A percentile compares a stretch with the other conserved stretches of the same genome.
These are phyloP conservation scores for Drosophila barbarae DNA, from an alignment of 2,888 invertebrate species.

Conservation along the genomic window DNA sequence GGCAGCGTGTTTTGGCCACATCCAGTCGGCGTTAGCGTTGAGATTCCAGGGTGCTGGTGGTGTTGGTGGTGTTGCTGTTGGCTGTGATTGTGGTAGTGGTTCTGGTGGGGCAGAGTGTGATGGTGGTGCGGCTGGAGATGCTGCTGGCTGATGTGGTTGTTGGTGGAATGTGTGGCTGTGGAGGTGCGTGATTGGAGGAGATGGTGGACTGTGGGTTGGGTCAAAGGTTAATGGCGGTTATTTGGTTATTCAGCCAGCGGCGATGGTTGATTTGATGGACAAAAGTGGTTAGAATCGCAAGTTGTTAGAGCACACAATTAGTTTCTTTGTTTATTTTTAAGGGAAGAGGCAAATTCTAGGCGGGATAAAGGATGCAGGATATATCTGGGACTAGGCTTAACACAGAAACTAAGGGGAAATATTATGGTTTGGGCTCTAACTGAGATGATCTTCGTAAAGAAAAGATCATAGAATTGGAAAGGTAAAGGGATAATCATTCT, in stretches of 20 bases:
- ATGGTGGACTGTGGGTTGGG: constrained; percentile 52
- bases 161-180: constrained; percentile 36
- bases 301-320: constrained; percentile 29
- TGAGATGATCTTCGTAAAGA: background rate
- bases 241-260: constrained; percentile 29
- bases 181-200: constrained; percentile 38
- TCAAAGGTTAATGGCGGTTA: constrained; percentile 39
- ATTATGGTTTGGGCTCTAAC: background rate
- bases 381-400: background rate
- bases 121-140: constrained; percentile 45
- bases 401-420: background rate
- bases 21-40: constrained; percentile 11
- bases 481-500: background rate
- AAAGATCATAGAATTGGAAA: background rate
- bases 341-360: background rate
- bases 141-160: constrained; percentile 29
- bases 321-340: background rate
- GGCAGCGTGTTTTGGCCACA: constrained; percentile 63
- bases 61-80: constrained; percentile 20
- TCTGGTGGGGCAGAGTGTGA: constrained; percentile 58
- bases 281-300: constrained; percentile 41
- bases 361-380: background rate
- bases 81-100: constrained; percentile 15
- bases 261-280: constrained; percentile 35
- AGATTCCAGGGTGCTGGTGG: constrained; percentile 15